Conservation (phyloP, 2,113 vertebrate genomes). For the Steatornis caripensis region DNA sequence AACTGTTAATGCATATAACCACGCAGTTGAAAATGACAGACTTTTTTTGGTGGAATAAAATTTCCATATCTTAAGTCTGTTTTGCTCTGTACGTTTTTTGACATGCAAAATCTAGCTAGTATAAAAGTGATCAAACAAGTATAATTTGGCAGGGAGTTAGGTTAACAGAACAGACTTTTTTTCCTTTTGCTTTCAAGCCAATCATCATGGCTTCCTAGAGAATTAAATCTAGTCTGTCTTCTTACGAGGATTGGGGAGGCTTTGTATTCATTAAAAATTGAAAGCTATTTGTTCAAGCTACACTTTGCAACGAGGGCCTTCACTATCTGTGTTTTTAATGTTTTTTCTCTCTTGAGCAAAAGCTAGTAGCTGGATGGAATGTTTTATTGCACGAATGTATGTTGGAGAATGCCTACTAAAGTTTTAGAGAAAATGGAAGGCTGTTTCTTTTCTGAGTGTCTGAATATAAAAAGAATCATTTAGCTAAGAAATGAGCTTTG, state of each 20-base stretch:
- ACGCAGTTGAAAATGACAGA: neutral
- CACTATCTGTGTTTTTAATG: neutral
- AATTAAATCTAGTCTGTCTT: neutral
- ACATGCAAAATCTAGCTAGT: neutral
- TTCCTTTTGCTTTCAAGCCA: neutral
- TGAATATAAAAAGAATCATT: neutral
- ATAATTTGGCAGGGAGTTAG: neutral
- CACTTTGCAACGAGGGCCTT: neutral
- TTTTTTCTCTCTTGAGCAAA: neutral
- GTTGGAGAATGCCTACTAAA: neutral
- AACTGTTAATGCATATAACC: slow-evolving; percentile 4
- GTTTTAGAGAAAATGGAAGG: neutral
- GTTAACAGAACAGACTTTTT: neutral
- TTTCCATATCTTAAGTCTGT: slow-evolving; percentile 39
- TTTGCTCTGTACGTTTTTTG: neutral
- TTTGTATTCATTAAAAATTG: neutral
- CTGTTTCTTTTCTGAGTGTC: neutral
- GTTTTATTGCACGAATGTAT: neutral
- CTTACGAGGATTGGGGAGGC: neutral
- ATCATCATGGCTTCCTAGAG: neutral
- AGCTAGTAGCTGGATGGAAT: neutral
- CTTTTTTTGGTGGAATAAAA: neutral
- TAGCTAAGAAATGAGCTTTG: neutral
- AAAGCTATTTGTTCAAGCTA: neutral
- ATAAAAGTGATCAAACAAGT: neutral